phyloP scores from a whole-genome alignment of 2,888 invertebrate genomes.

The Eristalis intricaria region DNA sequence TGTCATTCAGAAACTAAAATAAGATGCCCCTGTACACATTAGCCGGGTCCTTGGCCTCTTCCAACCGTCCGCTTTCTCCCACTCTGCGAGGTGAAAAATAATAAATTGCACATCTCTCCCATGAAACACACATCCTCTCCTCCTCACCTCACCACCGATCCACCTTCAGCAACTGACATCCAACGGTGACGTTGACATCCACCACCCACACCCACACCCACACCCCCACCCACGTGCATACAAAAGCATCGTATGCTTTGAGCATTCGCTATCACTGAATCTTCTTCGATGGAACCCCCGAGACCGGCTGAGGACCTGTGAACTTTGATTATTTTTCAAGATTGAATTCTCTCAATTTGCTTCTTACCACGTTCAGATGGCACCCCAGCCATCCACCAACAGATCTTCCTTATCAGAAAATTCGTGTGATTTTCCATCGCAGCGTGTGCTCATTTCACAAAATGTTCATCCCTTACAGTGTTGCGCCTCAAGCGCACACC shows the following conservation, averaged over 20 bases:
- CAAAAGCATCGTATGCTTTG: not conserved
- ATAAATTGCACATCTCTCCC: too few species aligned
- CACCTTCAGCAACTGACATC: too few species aligned
- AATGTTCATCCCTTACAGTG: conserved; percentile 19
- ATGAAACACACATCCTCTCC: too few species aligned
- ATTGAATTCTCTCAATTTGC: conserved; percentile 1
- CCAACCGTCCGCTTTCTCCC: too few species aligned
- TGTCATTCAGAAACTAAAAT: too few species aligned
- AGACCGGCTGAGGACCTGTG: not conserved
- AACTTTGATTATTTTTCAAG: not conserved
- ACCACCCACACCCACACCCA: too few species aligned
- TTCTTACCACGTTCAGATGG: not conserved
- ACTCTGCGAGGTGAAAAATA: too few species aligned
- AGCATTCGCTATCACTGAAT: not conserved
- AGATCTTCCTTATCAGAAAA: not conserved
- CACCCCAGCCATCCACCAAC: not conserved
- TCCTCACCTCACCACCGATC: too few species aligned
- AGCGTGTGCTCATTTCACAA: too few species aligned
- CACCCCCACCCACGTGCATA: not conserved
- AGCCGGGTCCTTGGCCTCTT: too few species aligned
- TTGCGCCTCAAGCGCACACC: conserved; percentile 7
- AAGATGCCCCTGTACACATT: too few species aligned
- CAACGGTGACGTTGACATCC: too few species aligned
- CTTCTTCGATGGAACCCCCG: not conserved
- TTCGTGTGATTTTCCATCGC: not conserved